These are phyloP conservation scores for Eulemur macaco DNA, from an alignment of 2,113 vertebrate genomes.

Conservation along the genomic window DNA sequence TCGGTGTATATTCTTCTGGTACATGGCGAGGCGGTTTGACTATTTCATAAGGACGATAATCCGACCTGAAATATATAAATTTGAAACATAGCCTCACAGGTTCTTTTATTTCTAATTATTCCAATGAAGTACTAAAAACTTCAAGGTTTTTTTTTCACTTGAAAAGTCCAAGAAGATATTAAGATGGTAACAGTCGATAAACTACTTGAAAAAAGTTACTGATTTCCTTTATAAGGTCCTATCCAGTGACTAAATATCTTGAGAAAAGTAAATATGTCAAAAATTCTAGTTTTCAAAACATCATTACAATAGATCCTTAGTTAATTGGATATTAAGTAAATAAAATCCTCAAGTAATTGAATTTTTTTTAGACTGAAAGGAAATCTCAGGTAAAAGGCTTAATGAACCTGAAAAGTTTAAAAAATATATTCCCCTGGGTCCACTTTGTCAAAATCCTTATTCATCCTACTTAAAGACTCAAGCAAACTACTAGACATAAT, in stretches of 20 bases:
- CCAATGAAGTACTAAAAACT: neutral
- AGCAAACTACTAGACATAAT: neutral
- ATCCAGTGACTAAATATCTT: neutral
- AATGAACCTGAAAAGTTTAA: neutral
- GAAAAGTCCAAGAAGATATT: neutral
- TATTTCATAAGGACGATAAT: slow-evolving; percentile 87
- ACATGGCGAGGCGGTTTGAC: slow-evolving; percentile 70
- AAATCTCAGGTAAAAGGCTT: neutral
- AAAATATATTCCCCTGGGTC: no score
- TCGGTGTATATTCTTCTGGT: slow-evolving; percentile 84
- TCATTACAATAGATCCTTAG: neutral
- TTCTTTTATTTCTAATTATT: neutral
- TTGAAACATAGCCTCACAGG: slow-evolving; percentile 52
- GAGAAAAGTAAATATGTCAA: neutral
- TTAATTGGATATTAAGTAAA: neutral
- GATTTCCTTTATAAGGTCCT: neutral
- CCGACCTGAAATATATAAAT: slow-evolving; percentile 82
- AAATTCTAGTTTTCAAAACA: neutral
- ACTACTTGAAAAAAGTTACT: neutral
- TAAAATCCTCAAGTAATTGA: neutral
- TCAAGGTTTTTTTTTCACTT: neutral
- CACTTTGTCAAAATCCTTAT: neutral
- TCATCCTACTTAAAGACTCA: neutral
- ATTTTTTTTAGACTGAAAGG: neutral
- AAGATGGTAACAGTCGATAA: neutral